phyloP scores from a whole-genome alignment of 2,888 invertebrate genomes.

The Deilephila porcellus region DNA sequence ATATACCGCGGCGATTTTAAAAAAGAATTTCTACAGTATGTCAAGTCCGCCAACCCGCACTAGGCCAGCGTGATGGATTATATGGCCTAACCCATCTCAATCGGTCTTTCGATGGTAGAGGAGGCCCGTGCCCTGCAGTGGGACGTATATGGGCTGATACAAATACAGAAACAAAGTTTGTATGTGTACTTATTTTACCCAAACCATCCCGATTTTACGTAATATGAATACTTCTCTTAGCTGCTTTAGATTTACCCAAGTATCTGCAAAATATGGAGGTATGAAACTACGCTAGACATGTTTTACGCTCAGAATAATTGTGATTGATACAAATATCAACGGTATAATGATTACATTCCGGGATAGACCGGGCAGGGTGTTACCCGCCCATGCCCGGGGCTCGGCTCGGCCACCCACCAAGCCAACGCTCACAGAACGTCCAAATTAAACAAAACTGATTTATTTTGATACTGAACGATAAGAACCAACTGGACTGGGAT shows the following conservation, averaged over 20 bases:
- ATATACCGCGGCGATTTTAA: no score
- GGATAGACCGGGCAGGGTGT: conserved; percentile 49
- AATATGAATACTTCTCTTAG: background rate
- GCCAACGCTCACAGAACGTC: conserved; percentile 53
- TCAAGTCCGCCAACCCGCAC: no score
- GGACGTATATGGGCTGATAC: no score
- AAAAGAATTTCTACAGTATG: no score
- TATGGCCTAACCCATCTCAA: no score
- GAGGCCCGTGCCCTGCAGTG: no score
- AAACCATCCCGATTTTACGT: no score
- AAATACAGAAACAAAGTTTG: no score
- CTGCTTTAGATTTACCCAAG: background rate
- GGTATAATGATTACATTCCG: conserved; percentile 63
- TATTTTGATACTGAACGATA: conserved; percentile 62
- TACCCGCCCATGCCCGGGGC: conserved; percentile 52
- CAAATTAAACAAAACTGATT: conserved; percentile 70
- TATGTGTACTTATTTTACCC: no score
- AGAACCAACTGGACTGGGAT: conserved; percentile 48
- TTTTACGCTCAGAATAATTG: background rate
- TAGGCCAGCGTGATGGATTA: no score
- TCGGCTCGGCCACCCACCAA: conserved; percentile 64
- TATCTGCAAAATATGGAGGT: background rate
- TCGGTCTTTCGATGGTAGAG: no score
- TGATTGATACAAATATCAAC: conserved; percentile 13
- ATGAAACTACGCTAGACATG: background rate